These are phyloP conservation scores for Sphaerophoria rueppellii DNA, from an alignment of 2,888 invertebrate genomes.

Conservation along the genomic window DNA sequence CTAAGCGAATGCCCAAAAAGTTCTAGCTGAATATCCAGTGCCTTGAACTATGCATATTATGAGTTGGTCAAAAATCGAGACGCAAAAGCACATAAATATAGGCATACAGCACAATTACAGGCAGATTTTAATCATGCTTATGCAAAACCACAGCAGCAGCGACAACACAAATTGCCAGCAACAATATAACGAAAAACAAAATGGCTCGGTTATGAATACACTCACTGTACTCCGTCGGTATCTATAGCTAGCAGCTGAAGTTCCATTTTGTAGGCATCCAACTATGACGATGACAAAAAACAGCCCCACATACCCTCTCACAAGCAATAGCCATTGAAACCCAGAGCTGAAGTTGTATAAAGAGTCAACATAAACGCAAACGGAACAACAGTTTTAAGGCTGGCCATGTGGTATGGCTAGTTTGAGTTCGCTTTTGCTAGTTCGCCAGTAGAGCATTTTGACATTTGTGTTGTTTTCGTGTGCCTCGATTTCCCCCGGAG, in stretches of 20 bases:
- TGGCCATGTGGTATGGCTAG: background rate
- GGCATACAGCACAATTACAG: slow-evolving; percentile 22
- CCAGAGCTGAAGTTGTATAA: slow-evolving; percentile 4
- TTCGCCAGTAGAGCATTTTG: slow-evolving; percentile 13
- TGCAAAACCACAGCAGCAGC: slow-evolving; percentile 64
- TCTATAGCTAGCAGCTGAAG: slow-evolving; percentile 45
- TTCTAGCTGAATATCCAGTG: background rate
- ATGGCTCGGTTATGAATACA: slow-evolving; percentile 53
- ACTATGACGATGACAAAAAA: slow-evolving; percentile 60
- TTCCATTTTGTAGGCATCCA: slow-evolving; percentile 64
- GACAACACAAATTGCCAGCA: slow-evolving; percentile 18
- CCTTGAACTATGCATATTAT: background rate
- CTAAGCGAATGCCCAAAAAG: slow-evolving; percentile 5
- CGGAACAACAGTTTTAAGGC: slow-evolving; percentile 47
- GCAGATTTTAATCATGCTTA: slow-evolving; percentile 70
- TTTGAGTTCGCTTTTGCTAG: background rate
- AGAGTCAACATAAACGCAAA: background rate
- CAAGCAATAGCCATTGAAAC: background rate
- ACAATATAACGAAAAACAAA: slow-evolving; percentile 1
- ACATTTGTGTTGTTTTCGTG: background rate
- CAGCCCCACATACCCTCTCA: slow-evolving; percentile 5
- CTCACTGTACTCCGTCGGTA: background rate
- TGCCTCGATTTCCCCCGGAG: slow-evolving; percentile 6
- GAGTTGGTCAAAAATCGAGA: background rate
- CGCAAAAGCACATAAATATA: background rate